Base-by-base conservation (phyloP, 2,113 vertebrate genomes). In the Pygoscelis adeliae region DNA sequence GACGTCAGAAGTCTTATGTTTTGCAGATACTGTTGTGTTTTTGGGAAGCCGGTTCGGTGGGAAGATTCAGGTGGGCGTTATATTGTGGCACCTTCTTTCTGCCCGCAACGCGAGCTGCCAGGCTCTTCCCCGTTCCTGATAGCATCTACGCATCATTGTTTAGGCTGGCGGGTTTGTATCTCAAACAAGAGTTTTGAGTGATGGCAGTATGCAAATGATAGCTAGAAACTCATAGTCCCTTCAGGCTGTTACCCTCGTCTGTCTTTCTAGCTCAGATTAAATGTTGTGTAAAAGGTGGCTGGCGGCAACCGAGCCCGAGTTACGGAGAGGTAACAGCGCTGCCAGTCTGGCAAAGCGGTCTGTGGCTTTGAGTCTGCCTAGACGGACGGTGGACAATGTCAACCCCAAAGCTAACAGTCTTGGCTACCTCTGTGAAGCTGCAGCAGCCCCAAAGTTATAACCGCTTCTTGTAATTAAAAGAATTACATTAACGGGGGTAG, bases 21-120 rank as follows among this genome's bases (percentile, higher is more conserved):
- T 88, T 59, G 53, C 47, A 23, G 42, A 14, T n/a, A 11, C 26
- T 26, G 8, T 29, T 59, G 26, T 0, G 1, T 27, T 66, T 44
- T 72, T 0, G 3, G 36, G 40, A 59, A 61, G 30, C 4, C 0
- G 3, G 10, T 58, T 63, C 6, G 2, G 20, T 40, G 76, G 30
- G 23, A 83, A 25, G 61, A 9, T 27, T 42, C 3, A 7, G 7
- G 19, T 13, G 23, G 0, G 1, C 1, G 1, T 83, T 87, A 6
- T 3, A 19, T 25, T 15, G 44, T 19, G 27, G 7, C 9, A 2
- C 38, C 58, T n/a, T 69, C 36, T 47, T n/a, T 69, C 36, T 47
- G 23, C 40, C 13, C 5, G 52, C 25, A 27, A 4, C 2, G 2
- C 0, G 4, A 27, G 46, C 42, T 1, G 1, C 42, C 26, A 4